These are phyloP conservation scores for Spodoptera litura DNA, from an alignment of 1,140 invertebrate species.

Conservation along the genomic window DNA sequence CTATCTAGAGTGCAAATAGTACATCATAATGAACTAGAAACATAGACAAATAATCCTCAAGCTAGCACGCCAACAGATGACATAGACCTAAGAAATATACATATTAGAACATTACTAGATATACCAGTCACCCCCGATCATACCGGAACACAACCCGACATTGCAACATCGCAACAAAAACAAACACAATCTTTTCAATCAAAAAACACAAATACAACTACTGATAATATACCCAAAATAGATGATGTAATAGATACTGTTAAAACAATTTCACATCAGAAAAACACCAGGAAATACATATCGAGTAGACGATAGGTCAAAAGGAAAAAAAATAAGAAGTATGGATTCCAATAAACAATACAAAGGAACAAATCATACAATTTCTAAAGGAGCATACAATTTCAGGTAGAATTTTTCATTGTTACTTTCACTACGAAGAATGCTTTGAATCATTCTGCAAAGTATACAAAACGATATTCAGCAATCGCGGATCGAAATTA, in stretches of 20 bases:
- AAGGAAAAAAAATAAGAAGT: constrained; percentile 56
- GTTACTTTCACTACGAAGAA: constrained; percentile 56
- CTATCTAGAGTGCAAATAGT: constrained; percentile 27
- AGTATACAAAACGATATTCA: constrained; percentile 47
- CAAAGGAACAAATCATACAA: constrained; percentile 50
- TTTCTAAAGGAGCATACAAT: constrained; percentile 59
- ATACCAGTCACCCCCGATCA: not conserved
- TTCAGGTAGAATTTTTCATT: constrained; percentile 56
- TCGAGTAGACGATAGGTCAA: constrained; percentile 54
- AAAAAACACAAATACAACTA: not conserved
- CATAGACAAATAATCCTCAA: constrained; percentile 18
- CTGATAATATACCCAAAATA: constrained; percentile 49
- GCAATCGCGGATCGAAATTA: constrained; percentile 40
- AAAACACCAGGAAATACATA: constrained; percentile 52
- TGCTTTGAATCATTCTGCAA: constrained; percentile 49
- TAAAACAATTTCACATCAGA: constrained; percentile 56
- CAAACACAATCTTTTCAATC: not conserved
- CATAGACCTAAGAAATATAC: not conserved
- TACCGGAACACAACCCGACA: not conserved
- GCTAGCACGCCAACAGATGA: constrained; percentile 34
- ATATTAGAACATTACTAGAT: not conserved
- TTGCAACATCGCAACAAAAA: not conserved
- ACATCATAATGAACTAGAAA: constrained; percentile 11
- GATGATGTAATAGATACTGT: constrained; percentile 48
- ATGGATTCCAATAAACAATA: constrained; percentile 57